These are phyloP conservation scores for Stegostoma tigrinum DNA, from an alignment of 2,113 vertebrate genomes.

Conservation along the genomic window DNA sequence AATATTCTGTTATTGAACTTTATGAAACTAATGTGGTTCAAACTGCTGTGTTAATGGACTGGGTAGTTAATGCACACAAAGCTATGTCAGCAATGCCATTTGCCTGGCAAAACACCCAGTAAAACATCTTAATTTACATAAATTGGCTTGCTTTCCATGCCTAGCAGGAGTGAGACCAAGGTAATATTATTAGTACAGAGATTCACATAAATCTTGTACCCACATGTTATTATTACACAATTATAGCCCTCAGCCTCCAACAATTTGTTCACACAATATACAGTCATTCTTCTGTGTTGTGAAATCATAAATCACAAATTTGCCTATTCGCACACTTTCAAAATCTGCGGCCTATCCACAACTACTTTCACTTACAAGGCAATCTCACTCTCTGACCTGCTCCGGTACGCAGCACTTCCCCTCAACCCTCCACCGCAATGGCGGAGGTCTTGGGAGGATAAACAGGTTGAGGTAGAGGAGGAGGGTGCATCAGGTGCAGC, in stretches of 20 bases:
- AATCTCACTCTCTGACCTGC: too few species aligned
- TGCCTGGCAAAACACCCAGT: neutral
- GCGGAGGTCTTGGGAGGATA: too few species aligned
- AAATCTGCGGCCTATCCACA: too few species aligned
- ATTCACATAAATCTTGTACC: neutral
- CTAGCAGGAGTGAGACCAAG: neutral
- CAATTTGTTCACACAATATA: neutral
- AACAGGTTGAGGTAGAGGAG: too few species aligned
- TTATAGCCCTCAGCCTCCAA: neutral
- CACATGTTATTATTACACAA: neutral
- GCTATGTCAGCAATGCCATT: neutral
- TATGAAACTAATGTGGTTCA: neutral
- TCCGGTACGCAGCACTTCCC: too few species aligned
- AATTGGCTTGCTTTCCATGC: neutral
- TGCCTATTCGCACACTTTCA: too few species aligned
- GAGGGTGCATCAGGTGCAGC: too few species aligned
- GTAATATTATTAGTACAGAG: neutral
- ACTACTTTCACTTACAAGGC: too few species aligned
- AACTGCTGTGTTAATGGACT: neutral
- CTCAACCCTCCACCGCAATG: too few species aligned
- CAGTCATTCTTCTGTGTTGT: too few species aligned
- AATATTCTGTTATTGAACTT: neutral
- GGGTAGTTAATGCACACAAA: neutral
- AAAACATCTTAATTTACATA: neutral
- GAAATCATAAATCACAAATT: too few species aligned